Evolutionary conservation across 2,113 vertebrate species (phyloP).

Genomic region (Vidua macroura): DNA sequence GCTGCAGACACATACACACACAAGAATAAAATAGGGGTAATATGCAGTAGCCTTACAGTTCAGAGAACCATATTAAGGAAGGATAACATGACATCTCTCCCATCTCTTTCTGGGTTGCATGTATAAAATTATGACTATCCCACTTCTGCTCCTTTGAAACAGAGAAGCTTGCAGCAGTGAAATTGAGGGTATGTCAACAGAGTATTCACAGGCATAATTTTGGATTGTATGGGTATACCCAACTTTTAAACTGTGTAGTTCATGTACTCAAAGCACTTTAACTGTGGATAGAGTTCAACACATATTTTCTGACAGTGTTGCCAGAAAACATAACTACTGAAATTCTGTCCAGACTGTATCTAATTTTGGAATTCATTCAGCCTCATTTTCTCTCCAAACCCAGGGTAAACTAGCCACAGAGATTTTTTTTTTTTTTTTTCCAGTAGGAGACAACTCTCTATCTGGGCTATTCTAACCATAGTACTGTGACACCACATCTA

Average conservation of each 20-base stretch:
- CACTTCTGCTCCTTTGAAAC: neutral
- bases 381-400: neutral
- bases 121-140: neutral
- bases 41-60: neutral
- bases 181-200: neutral
- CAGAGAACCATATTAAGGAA: neutral
- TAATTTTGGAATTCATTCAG: neutral
- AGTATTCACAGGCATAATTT: neutral
- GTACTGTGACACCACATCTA: neutral
- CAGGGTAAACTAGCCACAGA: neutral
- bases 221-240: neutral
- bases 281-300: neutral
- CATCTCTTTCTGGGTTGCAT: neutral
- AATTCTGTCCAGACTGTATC: neutral
- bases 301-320: neutral
- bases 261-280: neutral
- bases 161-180: neutral
- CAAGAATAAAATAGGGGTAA: neutral
- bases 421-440: neutral
- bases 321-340: conserved; percentile 2
- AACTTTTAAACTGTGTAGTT: neutral
- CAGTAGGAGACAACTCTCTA: neutral
- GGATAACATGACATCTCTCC: neutral
- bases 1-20: neutral
- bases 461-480: neutral